Conservation (phyloP, 2,888 invertebrate genomes). For the Metalampra italica region DNA sequence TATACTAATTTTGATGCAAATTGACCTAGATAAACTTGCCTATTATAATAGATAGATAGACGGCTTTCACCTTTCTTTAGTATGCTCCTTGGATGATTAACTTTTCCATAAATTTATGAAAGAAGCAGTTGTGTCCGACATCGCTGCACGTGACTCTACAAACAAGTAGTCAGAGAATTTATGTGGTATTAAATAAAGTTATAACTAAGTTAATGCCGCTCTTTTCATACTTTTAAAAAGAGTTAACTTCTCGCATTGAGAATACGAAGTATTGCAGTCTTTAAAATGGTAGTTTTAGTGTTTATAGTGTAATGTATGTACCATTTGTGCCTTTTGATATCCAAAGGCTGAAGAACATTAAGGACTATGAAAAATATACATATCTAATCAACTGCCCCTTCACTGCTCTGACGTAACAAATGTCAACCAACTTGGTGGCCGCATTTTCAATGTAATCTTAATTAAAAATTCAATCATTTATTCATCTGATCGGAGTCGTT, state of each 20-base stretch:
- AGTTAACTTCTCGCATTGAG: neutral
- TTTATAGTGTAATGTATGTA: too few species aligned
- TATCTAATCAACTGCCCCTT: too few species aligned
- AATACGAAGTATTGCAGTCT: slow-evolving; percentile 1
- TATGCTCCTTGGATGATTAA: too few species aligned
- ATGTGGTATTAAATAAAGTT: slow-evolving; percentile 10
- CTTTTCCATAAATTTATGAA: too few species aligned
- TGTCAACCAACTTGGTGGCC: slow-evolving; percentile 58
- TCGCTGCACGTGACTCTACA: slow-evolving; percentile 52
- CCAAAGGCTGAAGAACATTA: too few species aligned
- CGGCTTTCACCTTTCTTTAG: too few species aligned
- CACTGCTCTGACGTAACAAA: slow-evolving; percentile 39
- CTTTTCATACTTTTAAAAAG: slow-evolving; percentile 2
- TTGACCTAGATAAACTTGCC: too few species aligned
- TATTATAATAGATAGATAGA: too few species aligned
- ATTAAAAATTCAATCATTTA: slow-evolving; percentile 76
- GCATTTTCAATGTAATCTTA: slow-evolving; percentile 60
- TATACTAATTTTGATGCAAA: too few species aligned
- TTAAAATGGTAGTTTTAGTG: neutral
- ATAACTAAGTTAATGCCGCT: slow-evolving; percentile 5
- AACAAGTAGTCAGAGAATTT: slow-evolving; percentile 16
- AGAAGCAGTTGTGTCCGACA: slow-evolving; percentile 61
- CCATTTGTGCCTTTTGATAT: too few species aligned
- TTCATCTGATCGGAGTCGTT: slow-evolving; percentile 69
- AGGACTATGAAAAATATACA: too few species aligned